Conservation (phyloP, 2,797 vertebrate species). For the Pelodytes ibericus region DNA sequence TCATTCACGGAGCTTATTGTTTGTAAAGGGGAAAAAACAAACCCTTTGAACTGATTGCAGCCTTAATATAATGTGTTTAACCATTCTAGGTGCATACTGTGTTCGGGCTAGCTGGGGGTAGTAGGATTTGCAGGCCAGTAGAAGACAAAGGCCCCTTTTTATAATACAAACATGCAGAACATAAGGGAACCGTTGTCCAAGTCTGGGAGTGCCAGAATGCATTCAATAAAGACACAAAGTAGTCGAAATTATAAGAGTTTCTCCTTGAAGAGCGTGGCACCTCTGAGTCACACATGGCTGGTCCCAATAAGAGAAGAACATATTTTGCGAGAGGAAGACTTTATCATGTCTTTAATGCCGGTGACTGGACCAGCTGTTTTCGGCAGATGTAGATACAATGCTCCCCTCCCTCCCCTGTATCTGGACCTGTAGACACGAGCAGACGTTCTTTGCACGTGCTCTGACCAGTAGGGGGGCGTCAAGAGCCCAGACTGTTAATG, state of each 20-base stretch:
- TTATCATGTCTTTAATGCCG: constrained; percentile 48
- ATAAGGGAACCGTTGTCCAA: too few species aligned
- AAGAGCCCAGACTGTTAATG: constrained; percentile 43
- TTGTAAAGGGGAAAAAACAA: too few species aligned
- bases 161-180: too few species aligned
- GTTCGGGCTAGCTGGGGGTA: too few species aligned
- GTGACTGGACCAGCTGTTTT: constrained; percentile 45
- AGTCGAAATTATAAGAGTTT: constrained; percentile 33
- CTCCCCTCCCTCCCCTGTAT: constrained; percentile 12
- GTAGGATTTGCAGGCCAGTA: too few species aligned
- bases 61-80: too few species aligned
- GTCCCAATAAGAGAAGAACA: constrained; percentile 49
- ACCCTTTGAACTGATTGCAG: too few species aligned
- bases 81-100: too few species aligned
- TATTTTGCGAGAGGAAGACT: constrained; percentile 53
- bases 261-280: constrained; percentile 43
- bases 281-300: constrained; percentile 52
- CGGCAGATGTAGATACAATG: constrained; percentile 15
- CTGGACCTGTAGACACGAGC: constrained; percentile 33
- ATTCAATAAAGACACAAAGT: constrained; percentile 30
- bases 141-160: too few species aligned
- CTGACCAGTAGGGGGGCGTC: constrained; percentile 17
- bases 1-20: too few species aligned
- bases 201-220: too few species aligned
- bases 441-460: constrained; percentile 6